Base-by-base conservation (phyloP, 2,113 vertebrate species). In the Malurus melanocephalus region DNA sequence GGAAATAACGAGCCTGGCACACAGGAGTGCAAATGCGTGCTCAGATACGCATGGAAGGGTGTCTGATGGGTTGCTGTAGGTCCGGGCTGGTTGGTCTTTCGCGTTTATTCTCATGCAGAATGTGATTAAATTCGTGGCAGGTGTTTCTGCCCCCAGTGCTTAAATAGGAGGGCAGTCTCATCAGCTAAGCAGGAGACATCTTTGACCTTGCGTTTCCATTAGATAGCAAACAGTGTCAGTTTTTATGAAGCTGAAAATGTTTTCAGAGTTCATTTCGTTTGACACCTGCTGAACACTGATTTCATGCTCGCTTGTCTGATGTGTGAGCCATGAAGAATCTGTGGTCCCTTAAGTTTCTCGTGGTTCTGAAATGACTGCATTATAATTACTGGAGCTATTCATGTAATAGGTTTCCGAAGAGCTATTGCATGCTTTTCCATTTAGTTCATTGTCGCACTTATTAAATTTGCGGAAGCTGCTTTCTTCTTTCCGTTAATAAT, bases 371-470 rank as follows among this genome's bases (percentile, higher is more conserved):
- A 84, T 73, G 30, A 53, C 72, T 78, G 43, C 49, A 15, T 86
- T 93, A 33, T 80, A 90, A 95, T 94, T 88, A 88, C 75, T 90
- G 74, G 65, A 85, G 56, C 53, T 87, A 71, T 74, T 87, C 43
- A 23, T 27, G 52, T 79, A 94, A 94, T 94, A 79, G 84, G 49
- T 82, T 94, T 93, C 62, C 77, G 89, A 94, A 89, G 75, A 87
- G 30, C 69, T 90, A 59, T 69, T 32, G 5, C 45, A 3, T 85
- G 35, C 67, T 89, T 93, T 92, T 93, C 69, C 66, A 20, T 88
- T 94, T 85, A 51, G 65, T 64, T 91, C 80, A 68, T 88, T 86
- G 78, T 86, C 67, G 59, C 55, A 48, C 67, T 93, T 89, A 93
- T 55, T 94, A 75, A 81, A 94, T 92, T 91, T 92, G 51, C 0